Percentiles rank a stretch among this genome's conserved stretches.
Conservation (phyloP, 2,113 vertebrate genomes). For the Apteryx mantelli region DNA sequence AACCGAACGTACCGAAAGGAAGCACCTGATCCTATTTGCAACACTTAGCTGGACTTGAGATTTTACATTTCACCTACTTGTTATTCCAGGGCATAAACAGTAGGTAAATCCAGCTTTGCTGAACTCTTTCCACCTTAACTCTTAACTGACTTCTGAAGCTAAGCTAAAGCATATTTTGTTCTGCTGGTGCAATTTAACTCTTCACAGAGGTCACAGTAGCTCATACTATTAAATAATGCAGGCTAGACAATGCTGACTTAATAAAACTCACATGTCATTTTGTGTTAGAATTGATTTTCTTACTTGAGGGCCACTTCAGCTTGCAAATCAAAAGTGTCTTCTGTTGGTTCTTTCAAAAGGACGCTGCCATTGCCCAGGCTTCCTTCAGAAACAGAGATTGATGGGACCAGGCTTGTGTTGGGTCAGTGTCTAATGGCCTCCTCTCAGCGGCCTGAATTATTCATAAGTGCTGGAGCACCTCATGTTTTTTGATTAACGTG, state of each 20-base stretch:
- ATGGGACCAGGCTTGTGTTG: conserved; percentile 61
- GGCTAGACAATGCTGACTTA: conserved; percentile 72
- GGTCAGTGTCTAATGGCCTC: conserved; percentile 73
- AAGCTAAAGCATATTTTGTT: background rate
- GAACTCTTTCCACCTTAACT: background rate
- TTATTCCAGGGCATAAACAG: background rate
- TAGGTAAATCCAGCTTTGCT: background rate
- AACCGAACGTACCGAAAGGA: background rate
- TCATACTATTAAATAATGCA: conserved; percentile 75
- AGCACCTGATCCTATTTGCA: background rate
- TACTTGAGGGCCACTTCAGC: conserved; percentile 58
- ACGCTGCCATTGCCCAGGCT: conserved; percentile 39
- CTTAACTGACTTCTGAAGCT: background rate
- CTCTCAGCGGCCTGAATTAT: conserved; percentile 75
- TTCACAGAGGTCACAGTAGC: conserved; percentile 64
- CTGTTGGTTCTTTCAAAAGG: conserved; percentile 28
- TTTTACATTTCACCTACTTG: conserved; percentile 15
- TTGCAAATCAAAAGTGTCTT: conserved; percentile 75
- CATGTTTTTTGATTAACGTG: conserved; percentile 32
- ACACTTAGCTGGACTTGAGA: background rate
- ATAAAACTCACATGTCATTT: conserved; percentile 76
- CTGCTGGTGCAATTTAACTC: conserved; percentile 68
- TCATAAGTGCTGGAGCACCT: conserved; percentile 65
- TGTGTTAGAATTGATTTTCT: conserved; percentile 77
- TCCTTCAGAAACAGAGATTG: conserved; percentile 71